Conservation (phyloP, 1,140 invertebrate genomes). For the Rhynchophorus ferrugineus region DNA sequence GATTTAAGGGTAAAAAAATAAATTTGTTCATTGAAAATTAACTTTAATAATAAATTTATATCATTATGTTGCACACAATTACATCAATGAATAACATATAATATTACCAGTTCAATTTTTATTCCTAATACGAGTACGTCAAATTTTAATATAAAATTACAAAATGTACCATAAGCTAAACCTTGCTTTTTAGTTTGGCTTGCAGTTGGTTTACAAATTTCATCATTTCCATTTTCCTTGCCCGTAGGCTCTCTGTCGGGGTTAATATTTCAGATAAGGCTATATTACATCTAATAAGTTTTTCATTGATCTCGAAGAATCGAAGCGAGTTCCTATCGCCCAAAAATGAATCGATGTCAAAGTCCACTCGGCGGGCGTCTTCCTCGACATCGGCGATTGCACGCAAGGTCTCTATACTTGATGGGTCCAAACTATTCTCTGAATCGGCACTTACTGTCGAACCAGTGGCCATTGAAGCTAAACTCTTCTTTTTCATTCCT, state of each 20-base stretch:
- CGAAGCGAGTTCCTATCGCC: constrained; percentile 16
- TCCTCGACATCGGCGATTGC: constrained; percentile 13
- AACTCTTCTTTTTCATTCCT: constrained; percentile 14
- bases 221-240: constrained; percentile 14
- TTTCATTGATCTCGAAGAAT: constrained; percentile 26
- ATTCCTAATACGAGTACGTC: too few species aligned
- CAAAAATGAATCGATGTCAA: constrained; percentile 17
- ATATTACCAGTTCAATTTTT: too few species aligned
- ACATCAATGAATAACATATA: too few species aligned
- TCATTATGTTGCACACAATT: too few species aligned
- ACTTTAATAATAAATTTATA: too few species aligned
- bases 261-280: constrained; percentile 15
- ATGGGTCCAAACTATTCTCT: constrained; percentile 10
- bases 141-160: too few species aligned
- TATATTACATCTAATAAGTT: constrained; percentile 19
- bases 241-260: constrained; percentile 14
- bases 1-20: too few species aligned
- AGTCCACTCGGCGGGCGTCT: constrained; percentile 15
- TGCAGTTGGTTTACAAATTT: constrained; percentile 22
- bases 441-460: constrained; percentile 13
- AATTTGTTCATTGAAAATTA: too few species aligned
- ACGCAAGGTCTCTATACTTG: constrained; percentile 4
- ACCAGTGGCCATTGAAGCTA: constrained; percentile 1
- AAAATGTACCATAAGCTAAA: too few species aligned
- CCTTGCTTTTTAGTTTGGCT: constrained; percentile 19